A percentile compares a stretch with the other conserved stretches of the same genome.
Evolutionary conservation across 2,113 vertebrate species (phyloP).

Genomic region (Chaetops frenatus): DNA sequence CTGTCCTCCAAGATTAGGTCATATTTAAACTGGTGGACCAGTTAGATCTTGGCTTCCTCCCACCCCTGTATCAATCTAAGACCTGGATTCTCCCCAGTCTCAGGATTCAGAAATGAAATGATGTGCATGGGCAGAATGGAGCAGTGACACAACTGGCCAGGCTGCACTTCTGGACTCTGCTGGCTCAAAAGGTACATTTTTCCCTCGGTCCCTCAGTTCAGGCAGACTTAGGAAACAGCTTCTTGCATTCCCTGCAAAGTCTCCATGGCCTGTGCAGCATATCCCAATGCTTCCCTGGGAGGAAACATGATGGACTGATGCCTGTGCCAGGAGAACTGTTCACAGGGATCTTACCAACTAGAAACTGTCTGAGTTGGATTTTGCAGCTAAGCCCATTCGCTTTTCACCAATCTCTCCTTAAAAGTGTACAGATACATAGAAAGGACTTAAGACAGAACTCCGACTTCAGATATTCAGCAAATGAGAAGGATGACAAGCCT

Average conservation of each 20-base stretch:
- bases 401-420: not conserved
- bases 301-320: not conserved
- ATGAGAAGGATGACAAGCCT: not conserved
- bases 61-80: fast-evolving
- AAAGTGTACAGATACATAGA: not conserved
- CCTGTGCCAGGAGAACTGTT: not conserved
- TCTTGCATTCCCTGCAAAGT: not conserved
- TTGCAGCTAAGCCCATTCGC: not conserved
- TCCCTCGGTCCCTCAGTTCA: not conserved
- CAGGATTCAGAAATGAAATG: not conserved
- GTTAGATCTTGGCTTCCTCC: not conserved
- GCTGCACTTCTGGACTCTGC: not conserved
- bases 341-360: not conserved
- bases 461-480: not conserved
- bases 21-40: not conserved
- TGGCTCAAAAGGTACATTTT: not conserved
- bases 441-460: not conserved
- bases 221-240: not conserved
- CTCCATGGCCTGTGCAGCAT: fast-evolving
- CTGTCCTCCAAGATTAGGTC: not conserved
- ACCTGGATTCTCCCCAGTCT: not conserved
- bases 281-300: not conserved
- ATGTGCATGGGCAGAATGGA: not conserved
- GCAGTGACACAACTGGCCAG: not conserved
- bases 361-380: not conserved